Percentiles rank a stretch among this genome's conserved stretches.
phyloP scores from a whole-genome alignment of 2,113 vertebrate genomes.

The Urocolius indicus region DNA sequence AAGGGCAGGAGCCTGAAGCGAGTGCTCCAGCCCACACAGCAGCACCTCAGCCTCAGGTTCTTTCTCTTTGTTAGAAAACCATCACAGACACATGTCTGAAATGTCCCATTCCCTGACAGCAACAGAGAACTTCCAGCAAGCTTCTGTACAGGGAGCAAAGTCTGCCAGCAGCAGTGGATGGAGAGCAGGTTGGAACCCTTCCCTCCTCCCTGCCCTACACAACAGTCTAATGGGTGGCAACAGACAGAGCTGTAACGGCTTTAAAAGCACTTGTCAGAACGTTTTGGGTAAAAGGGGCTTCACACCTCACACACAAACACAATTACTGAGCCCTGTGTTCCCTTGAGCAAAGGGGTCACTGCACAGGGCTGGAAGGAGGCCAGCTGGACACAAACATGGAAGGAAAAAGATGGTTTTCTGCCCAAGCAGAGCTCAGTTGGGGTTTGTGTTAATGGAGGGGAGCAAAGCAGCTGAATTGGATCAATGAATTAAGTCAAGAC shows the following conservation, averaged over 20 bases:
- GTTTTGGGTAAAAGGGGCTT: not conserved
- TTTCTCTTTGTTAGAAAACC: not conserved
- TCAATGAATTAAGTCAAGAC: not conserved
- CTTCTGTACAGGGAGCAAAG: not conserved
- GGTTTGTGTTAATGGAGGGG: not conserved
- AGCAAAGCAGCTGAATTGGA: not conserved
- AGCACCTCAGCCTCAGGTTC: not conserved
- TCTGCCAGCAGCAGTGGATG: accelerated
- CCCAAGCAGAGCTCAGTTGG: not conserved
- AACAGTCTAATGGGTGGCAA: not conserved
- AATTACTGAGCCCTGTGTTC: not conserved
- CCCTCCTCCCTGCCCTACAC: not conserved
- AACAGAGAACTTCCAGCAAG: not conserved
- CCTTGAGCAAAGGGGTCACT: not conserved
- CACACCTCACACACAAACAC: not conserved
- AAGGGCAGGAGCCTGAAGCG: not conserved
- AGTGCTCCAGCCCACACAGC: not conserved
- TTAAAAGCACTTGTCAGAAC: not conserved
- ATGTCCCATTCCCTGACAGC: not conserved
- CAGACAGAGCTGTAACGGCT: not conserved
- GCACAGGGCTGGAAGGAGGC: not conserved
- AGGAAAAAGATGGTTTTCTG: not conserved
- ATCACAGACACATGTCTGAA: accelerated
- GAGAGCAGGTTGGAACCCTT: not conserved
- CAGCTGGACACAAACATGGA: not conserved